Evolutionary conservation across 2,797 vertebrate species (phyloP).

Genomic region (Cirrhinus molitorella): DNA sequence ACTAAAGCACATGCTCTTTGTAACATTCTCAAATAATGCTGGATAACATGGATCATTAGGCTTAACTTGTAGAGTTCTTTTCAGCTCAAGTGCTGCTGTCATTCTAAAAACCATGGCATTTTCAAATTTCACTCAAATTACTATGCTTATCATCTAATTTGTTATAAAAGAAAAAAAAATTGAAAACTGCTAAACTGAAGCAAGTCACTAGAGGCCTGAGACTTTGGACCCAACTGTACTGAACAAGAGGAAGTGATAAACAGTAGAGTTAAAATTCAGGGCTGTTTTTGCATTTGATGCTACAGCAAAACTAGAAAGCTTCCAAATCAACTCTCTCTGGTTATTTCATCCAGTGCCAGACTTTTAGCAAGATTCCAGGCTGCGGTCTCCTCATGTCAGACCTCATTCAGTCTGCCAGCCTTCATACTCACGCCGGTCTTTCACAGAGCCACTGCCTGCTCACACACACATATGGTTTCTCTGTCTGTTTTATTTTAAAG

Average conservation of each 20-base stretch:
- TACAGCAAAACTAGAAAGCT: neutral
- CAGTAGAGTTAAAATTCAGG: neutral
- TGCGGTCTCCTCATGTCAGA: conserved; percentile 40
- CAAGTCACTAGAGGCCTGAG: neutral
- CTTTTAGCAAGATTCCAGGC: conserved; percentile 25
- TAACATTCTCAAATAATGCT: neutral
- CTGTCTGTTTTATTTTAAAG: neutral
- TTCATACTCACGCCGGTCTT: neutral
- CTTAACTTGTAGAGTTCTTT: conserved; percentile 19
- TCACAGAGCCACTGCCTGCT: neutral
- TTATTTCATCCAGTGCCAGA: conserved; percentile 18
- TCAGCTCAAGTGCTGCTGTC: neutral
- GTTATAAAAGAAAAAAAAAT: neutral
- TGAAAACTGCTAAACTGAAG: neutral
- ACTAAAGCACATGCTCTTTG: conserved; percentile 1
- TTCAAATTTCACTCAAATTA: conserved; percentile 8
- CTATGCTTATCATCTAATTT: neutral
- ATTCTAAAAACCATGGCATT: neutral
- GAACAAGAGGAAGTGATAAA: neutral
- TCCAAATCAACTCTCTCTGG: neutral
- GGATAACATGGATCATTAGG: conserved; percentile 22
- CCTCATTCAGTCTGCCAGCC: conserved; percentile 38
- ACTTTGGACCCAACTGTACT: neutral
- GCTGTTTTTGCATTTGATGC: neutral
- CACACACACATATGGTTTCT: neutral